phyloP scores from a whole-genome alignment of 2,797 vertebrate species.

The Tapera naevia region DNA sequence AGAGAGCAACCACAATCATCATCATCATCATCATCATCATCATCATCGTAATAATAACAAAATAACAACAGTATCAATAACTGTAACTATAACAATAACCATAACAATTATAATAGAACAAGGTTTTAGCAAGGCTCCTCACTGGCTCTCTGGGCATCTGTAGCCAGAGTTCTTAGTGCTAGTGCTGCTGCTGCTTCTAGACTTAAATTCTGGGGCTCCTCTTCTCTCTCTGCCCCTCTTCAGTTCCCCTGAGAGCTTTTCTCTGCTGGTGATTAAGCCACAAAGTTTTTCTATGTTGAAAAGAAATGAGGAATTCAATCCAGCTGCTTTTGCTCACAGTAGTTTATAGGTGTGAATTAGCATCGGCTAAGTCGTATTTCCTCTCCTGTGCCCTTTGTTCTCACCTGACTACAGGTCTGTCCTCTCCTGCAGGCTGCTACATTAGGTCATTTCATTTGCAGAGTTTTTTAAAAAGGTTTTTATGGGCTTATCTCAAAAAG shows the following conservation, averaged over 20 bases:
- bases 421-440: neutral
- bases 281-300: neutral
- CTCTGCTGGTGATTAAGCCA: neutral
- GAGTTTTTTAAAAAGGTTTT: neutral
- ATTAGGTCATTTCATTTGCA: neutral
- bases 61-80: neutral
- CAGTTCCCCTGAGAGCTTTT: neutral
- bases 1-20: neutral
- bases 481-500: neutral
- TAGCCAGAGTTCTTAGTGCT: neutral
- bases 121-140: neutral
- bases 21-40: no score
- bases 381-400: neutral
- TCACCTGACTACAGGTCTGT: neutral
- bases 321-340: neutral
- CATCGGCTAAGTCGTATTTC: neutral
- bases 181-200: neutral
- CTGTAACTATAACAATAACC: neutral
- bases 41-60: no score
- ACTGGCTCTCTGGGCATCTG: neutral
- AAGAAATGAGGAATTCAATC: neutral
- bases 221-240: neutral
- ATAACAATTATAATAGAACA: neutral
- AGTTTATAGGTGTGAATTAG: constrained; percentile 14
- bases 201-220: neutral